Evolutionary conservation across 53 echinoderm and acorn worm species (phyloP).

Genomic region (Paracentrotus lividus): DNA sequence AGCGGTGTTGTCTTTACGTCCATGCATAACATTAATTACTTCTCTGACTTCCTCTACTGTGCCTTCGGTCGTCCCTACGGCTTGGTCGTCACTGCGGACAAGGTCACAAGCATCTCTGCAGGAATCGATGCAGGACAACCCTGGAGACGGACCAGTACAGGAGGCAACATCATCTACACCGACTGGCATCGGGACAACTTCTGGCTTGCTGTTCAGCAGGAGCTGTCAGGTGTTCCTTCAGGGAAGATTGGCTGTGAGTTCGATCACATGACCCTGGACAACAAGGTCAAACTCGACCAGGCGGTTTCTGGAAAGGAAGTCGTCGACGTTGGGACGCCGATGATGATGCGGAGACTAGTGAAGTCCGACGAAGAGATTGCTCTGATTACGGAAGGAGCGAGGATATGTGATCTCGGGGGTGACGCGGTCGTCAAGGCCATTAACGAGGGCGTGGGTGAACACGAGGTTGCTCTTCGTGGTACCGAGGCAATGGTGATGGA

Average conservation of each 20-base stretch:
- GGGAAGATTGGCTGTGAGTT: slow-evolving; percentile 88
- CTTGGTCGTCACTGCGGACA: slow-evolving; percentile 88
- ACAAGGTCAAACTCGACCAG: slow-evolving; percentile 73
- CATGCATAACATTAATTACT: slow-evolving; percentile 90
- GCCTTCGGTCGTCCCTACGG: slow-evolving; percentile 90
- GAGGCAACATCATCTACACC: slow-evolving; percentile 87
- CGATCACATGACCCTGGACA: slow-evolving; percentile 77
- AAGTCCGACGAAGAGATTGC: slow-evolving; percentile 94
- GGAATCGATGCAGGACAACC: slow-evolving; percentile 91
- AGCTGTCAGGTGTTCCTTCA: slow-evolving; percentile 40
- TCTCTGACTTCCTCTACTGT: slow-evolving; percentile 88
- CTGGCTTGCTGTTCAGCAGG: slow-evolving; percentile 83
- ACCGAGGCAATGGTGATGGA: slow-evolving; percentile 88
- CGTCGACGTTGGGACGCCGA: slow-evolving; percentile 84
- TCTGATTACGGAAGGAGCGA: slow-evolving; percentile 82
- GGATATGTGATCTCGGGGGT: slow-evolving; percentile 86
- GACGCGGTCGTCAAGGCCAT: slow-evolving; percentile 82
- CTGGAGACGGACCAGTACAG: slow-evolving; percentile 77
- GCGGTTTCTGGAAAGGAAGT: slow-evolving; percentile 70
- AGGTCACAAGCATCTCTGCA: slow-evolving; percentile 82
- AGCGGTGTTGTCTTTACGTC: slow-evolving; percentile 91
- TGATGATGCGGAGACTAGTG: slow-evolving; percentile 87
- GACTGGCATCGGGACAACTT: slow-evolving; percentile 96
- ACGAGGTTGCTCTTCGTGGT: slow-evolving; percentile 81
- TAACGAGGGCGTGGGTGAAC: slow-evolving; percentile 83